Evolutionary conservation across 2,888 invertebrate species (phyloP), one percentile per base, ranked within the genome.

Genomic region (Agonum fuliginosum): DNA sequence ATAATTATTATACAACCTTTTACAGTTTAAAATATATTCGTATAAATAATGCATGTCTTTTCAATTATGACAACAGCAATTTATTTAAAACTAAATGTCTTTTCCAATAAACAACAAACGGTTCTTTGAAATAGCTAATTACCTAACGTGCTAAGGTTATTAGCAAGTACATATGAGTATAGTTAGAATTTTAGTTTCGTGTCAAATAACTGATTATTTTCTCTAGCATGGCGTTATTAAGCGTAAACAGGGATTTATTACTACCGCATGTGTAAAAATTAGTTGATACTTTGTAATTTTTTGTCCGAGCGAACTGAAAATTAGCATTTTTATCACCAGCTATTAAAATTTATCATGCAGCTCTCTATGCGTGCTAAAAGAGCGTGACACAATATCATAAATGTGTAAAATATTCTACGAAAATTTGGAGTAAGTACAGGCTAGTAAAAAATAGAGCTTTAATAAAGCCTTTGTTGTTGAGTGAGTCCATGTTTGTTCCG

Each of bases 281-380:
- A 62, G 41, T 74, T 73, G 71, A 72, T 51, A 73, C 58, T 54
- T 73, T 65, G 74, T 74, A 58, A 73, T 73, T 75, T 75, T 75
- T 65, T 67, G 43, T 48, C n/a, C 48, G 34, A 14, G 30, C 30
- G 41, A n/a, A 24, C 14, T 14, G 10, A 20, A 51, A 51, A 75
- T 75, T 75, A 75, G 75, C 75, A 75, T 75, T 75, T 75, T 75
- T 75, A 75, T 75, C 75, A 75, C 67, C 67, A 30, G 65, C 51
- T 58, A 67, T 75, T 75, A 75, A 75, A 75, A 75, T 75, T 75
- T 67, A 75, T 67, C 75, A 75, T 75, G 24, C 34, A 67, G 67
- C 51, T 51, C 37, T 75, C 67, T 46, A 75, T 67, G 75, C 67
- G 74, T 62, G 65, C 30, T 74, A 65, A 74, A 74, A 74, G 65